Evolutionary conservation across 2,888 invertebrate species (phyloP), one percentile per base, ranked within the genome.

Genomic region (Scelioninae gen. 2): DNA sequence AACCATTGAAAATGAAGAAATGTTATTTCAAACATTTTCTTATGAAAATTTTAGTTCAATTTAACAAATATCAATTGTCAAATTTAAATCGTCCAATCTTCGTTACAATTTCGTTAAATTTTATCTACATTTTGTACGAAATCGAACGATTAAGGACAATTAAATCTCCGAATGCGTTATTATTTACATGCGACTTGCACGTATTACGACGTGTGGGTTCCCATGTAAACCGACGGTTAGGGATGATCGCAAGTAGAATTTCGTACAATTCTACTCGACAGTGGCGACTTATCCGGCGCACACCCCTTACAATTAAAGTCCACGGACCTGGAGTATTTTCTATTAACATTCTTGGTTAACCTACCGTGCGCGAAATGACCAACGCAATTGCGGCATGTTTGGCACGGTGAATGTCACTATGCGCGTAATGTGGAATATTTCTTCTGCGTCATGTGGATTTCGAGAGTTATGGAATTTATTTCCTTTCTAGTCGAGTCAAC

Each of bases 321-420:
- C 77, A 64, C 77, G 73, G 80, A 79, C 78, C 79, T 74, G 77
- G 81, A 83, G 83, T 80, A 84, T 84, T 84, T 84, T 84, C 84
- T 83, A 84, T 84, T 84, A 84, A 84, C 83, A 84, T 84, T 84
- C 84, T 81, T 82, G 81, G 83, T 80, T 81, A 82, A 83, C 80
- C 81, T 80, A 77, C 78, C 81, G 78, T 77, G 77, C 78, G 78
- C 78, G 78, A 82, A 84, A 84, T 84, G 82, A 84, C 81, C 84
- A 80, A 78, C 78, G 78, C 78, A 78, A 78, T 81, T 77, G 79
- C 76, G 79, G 79, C 79, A 77, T 81, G 79, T 77, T 78, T 64
- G 69, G 69, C 64, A 57, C 73, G 22, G 68, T 22, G 39, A 41
- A 50, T 64, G 63, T 64, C 73, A 64, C 55, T 55, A 37, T 50